Percentiles rank a stretch among this genome's conserved stretches.
phyloP scores from a whole-genome alignment of 2,888 invertebrate species.

The Buathra laborator region DNA sequence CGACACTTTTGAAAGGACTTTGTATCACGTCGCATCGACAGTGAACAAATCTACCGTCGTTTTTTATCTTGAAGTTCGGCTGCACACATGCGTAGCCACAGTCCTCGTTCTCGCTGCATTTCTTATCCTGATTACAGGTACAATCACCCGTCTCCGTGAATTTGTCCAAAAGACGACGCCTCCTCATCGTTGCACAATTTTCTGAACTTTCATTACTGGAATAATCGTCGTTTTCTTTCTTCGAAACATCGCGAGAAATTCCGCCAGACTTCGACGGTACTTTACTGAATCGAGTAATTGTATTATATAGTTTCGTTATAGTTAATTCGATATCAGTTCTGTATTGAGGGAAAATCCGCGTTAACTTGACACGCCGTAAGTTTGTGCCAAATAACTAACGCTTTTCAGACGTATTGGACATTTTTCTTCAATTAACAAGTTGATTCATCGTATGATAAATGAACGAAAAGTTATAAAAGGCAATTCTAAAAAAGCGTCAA shows the following conservation, averaged over 20 bases:
- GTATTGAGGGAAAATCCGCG: no score
- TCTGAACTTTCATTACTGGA: not conserved
- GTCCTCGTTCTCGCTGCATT: constrained; percentile 50
- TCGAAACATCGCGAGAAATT: not conserved
- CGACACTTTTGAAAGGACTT: constrained; percentile 50
- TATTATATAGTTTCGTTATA: not conserved
- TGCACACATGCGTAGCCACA: constrained; percentile 58
- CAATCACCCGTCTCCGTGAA: constrained; percentile 51
- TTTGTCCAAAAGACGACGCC: constrained; percentile 28
- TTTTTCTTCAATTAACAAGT: no score
- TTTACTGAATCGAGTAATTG: constrained; percentile 3
- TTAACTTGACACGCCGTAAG: no score
- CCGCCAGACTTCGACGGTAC: not conserved
- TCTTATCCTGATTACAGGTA: constrained; percentile 44
- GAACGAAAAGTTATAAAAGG: not conserved
- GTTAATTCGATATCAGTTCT: no score
- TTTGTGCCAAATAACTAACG: no score
- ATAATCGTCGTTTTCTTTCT: not conserved
- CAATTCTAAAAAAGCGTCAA: not conserved
- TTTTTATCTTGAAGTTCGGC: constrained; percentile 22
- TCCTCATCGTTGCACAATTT: constrained; percentile 21
- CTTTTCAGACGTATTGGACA: no score
- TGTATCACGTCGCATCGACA: constrained; percentile 25
- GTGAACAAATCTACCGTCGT: constrained; percentile 26
- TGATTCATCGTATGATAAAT: no score